These are phyloP conservation scores for Platorchestia sp. DNA, from an alignment of 1,140 invertebrate species.

Conservation along the genomic window DNA sequence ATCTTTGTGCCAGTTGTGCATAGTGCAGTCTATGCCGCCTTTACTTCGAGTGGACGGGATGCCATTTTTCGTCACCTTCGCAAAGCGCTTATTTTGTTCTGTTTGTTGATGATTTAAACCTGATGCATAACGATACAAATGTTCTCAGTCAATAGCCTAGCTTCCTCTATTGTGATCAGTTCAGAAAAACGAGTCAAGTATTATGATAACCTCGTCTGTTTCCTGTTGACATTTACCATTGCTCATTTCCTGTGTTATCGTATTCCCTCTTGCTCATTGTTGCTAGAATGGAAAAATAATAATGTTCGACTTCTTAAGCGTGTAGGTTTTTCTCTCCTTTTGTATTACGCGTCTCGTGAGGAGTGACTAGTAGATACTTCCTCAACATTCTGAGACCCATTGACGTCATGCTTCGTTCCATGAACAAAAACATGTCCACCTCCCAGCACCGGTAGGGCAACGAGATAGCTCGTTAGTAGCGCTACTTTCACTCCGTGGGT, in stretches of 20 bases:
- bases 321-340: conserved; percentile 12
- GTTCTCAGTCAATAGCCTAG: conserved; percentile 40
- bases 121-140: conserved; percentile 53
- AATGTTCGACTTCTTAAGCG: not conserved
- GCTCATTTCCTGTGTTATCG: conserved; percentile 45
- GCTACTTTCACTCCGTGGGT: not conserved
- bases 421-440: not conserved
- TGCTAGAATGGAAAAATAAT: conserved; percentile 27
- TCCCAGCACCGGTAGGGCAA: not conserved
- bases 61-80: not conserved
- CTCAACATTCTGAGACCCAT: not conserved
- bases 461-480: not conserved
- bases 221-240: conserved; percentile 16
- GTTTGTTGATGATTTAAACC: conserved; percentile 47
- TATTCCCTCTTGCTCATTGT: conserved; percentile 42
- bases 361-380: not conserved
- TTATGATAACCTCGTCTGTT: conserved; percentile 29
- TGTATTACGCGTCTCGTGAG: not conserved
- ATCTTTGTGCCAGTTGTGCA: conserved; percentile 40
- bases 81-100: conserved; percentile 50
- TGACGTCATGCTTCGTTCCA: not conserved
- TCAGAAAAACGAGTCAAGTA: conserved; percentile 43
- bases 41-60: conserved; percentile 31
- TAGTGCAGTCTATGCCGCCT: not conserved
- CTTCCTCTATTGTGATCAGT: conserved; percentile 39